Conservation (phyloP, 1,140 invertebrate genomes). For the Bombus terrestris region DNA sequence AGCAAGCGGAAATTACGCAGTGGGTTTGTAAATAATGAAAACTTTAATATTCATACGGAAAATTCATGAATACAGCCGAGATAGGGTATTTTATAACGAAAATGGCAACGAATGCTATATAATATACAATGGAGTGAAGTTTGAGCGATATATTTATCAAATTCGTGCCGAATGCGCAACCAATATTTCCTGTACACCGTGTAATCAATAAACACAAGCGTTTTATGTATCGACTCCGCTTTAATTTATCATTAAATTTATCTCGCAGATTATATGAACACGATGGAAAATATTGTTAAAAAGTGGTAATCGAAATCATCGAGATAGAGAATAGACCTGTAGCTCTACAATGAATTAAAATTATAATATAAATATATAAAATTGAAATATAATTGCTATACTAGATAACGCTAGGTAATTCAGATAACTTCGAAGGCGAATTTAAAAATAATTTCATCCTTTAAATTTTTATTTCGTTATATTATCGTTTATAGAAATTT, state of each 20-base stretch:
- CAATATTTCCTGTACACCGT: neutral
- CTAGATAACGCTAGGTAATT: too few relatives aligned
- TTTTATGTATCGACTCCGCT: neutral
- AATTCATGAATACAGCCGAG: neutral
- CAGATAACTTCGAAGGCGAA: too few relatives aligned
- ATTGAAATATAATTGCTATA: too few relatives aligned
- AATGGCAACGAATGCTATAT: neutral
- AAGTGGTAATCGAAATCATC: neutral
- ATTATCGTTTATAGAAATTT: too few relatives aligned
- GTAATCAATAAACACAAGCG: neutral
- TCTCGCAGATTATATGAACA: neutral
- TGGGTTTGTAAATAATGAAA: neutral
- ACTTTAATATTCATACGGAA: neutral
- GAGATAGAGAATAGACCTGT: too few relatives aligned
- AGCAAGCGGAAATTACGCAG: neutral
- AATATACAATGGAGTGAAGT: neutral
- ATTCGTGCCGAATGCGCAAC: neutral
- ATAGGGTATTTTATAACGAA: constrained; percentile 5
- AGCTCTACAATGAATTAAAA: too few relatives aligned
- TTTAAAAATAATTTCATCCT: too few relatives aligned
- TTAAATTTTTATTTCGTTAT: too few relatives aligned
- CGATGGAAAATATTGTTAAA: neutral
- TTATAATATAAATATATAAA: too few relatives aligned
- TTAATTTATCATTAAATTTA: neutral
- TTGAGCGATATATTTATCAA: constrained; percentile 6